Base-by-base conservation (phyloP, 2,113 vertebrate genomes). In the Petroica traversi region DNA sequence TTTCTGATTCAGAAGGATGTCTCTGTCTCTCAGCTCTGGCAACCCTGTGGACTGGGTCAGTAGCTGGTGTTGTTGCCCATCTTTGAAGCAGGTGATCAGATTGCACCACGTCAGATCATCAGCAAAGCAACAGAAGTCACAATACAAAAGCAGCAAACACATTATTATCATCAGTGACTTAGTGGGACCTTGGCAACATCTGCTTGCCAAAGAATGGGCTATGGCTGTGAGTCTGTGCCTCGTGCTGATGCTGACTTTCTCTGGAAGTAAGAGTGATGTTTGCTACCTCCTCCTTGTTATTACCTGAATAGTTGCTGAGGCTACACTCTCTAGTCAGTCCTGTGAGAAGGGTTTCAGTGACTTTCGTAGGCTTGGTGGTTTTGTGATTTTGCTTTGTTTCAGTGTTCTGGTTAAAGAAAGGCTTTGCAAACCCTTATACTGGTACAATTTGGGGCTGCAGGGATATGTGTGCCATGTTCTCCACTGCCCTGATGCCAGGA, bases 291-390 rank as follows among this genome's bases (percentile, higher is more conserved):
- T 3, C 8, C 48, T 67, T 34, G 10, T 41, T 48, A 18, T 63
- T 59, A 58, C 54, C 19, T 18, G 31, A 8, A 18, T 28, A 52
- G 36, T 24, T 5, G 17, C 23, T 61, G 8, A 33, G 51, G 20
- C 34, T n/a, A 20, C 0, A 0, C 57, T 85, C 33, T 74, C 17
- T 14, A 24, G 25, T 41, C 2, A 11, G 29, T 1, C 2, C 11
- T 1, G 1, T 36, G n/a, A 34, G 19, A 46, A 67, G n/a, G 6
- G 19, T 49, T 88, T 75, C 31, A 20, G 38, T 67, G 69, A 33
- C 29, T 74, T 74, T 46, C 62, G 57, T 38, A 58, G 29, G 16
- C 48, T 69, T 72, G 33, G 13, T 76, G 36, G 13, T 16, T 86
- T 71, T 12, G 34, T 9, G 18, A 10, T 15, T 52, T 76, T 34